phyloP scores from a whole-genome alignment of 2,888 invertebrate genomes.

The Polydrusus cervinus region DNA sequence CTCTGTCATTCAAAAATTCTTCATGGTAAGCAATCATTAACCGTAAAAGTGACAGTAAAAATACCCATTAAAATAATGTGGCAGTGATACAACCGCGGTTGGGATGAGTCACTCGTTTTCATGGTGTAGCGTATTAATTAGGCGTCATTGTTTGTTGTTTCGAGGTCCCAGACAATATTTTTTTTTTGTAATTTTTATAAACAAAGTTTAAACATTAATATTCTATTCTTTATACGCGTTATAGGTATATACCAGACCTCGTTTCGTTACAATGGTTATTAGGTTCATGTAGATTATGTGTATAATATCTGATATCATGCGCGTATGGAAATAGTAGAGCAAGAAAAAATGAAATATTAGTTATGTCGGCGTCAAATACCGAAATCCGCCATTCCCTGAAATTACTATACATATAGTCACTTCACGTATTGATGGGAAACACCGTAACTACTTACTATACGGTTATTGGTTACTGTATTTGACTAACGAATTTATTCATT shows the following conservation, averaged over 20 bases:
- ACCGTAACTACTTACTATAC: too few species aligned
- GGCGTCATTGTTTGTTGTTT: conserved; percentile 21
- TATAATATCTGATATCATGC: not conserved
- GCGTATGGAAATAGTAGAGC: too few species aligned
- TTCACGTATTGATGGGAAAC: too few species aligned
- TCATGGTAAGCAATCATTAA: not conserved
- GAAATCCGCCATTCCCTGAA: too few species aligned
- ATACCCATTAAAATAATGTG: conserved; percentile 29
- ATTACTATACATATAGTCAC: too few species aligned
- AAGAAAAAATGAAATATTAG: too few species aligned
- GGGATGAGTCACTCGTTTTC: conserved; percentile 25
- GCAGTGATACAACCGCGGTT: conserved; percentile 13
- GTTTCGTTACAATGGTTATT: not conserved
- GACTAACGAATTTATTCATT: too few species aligned
- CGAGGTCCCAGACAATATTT: conserved; percentile 24
- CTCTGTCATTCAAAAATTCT: not conserved
- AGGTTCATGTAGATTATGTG: not conserved
- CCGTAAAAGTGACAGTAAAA: conserved; percentile 28
- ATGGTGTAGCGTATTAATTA: conserved; percentile 21
- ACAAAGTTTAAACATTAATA: not conserved
- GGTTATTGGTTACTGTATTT: too few species aligned
- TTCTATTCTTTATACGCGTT: not conserved
- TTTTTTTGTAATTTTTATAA: conserved; percentile 12
- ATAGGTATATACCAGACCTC: conserved; percentile 2
- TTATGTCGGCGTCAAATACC: too few species aligned